phyloP scores from a whole-genome alignment of 1,140 invertebrate species.

The Drosophila ironensis region DNA sequence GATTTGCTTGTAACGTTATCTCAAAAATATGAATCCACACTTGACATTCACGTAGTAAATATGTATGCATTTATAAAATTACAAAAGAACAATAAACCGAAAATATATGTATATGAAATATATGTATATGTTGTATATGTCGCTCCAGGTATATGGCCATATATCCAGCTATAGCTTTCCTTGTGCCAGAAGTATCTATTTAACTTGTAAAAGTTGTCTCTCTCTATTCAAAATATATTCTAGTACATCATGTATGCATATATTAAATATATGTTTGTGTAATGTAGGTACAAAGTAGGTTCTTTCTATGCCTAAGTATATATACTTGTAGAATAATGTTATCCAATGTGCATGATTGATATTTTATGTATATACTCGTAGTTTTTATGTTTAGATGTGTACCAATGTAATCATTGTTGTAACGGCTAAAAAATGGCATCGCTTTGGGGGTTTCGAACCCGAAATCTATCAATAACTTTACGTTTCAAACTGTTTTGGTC shows the following conservation, averaged over 20 bases:
- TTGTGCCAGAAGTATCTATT: slow-evolving; percentile 29
- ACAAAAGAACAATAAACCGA: slow-evolving; percentile 64
- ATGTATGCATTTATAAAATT: slow-evolving; percentile 66
- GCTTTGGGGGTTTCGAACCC: slow-evolving; percentile 40
- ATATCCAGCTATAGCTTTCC: slow-evolving; percentile 14
- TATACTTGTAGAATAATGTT: slow-evolving; percentile 26
- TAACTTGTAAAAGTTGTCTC: slow-evolving; percentile 62
- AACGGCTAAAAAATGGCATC: slow-evolving; percentile 72
- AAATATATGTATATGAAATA: slow-evolving; percentile 40
- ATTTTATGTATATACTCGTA: neutral
- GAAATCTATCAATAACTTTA: slow-evolving; percentile 37
- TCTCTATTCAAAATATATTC: slow-evolving; percentile 71
- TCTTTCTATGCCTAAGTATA: slow-evolving; percentile 43
- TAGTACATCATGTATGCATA: slow-evolving; percentile 21
- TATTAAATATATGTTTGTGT: slow-evolving; percentile 30
- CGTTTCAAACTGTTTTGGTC: slow-evolving; percentile 58
- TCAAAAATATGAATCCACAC: slow-evolving; percentile 71
- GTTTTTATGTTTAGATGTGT: neutral
- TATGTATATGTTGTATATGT: slow-evolving; percentile 36
- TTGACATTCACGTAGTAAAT: slow-evolving; percentile 45
- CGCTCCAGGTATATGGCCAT: slow-evolving; percentile 36
- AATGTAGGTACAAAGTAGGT: slow-evolving; percentile 72
- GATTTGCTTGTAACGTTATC: slow-evolving; percentile 45
- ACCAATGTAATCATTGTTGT: slow-evolving; percentile 46
- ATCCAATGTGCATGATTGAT: slow-evolving; percentile 42